Conservation (phyloP, 1,140 invertebrate species). For the Drosophila watanabei region DNA sequence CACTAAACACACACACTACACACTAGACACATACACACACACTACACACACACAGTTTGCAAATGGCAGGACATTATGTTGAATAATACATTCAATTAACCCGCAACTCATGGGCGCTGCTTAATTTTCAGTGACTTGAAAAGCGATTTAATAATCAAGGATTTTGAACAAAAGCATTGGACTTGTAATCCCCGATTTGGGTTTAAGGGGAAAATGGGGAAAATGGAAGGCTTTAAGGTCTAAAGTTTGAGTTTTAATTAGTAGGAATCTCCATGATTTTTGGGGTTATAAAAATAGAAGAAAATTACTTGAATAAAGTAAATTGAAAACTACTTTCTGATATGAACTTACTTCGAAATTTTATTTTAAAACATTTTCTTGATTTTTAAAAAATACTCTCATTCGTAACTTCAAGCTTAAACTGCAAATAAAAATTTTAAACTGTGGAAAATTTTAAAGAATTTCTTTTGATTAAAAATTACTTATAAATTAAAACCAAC, state of each 20-base stretch:
- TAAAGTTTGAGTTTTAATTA: too few species aligned
- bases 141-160: constrained; percentile 1
- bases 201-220: too few species aligned
- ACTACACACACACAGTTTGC: background rate
- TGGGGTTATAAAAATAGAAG: background rate
- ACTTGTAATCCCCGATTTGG: background rate
- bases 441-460: background rate
- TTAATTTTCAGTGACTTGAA: background rate
- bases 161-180: background rate
- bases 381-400: too few species aligned
- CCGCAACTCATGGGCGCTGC: background rate
- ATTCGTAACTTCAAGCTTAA: background rate
- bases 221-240: too few species aligned
- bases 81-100: constrained; percentile 19
- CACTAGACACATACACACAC: background rate
- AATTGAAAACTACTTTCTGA: too few species aligned
- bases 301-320: too few species aligned
- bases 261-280: background rate
- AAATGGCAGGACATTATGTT: constrained; percentile 21
- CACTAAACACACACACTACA: background rate
- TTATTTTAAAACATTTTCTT: too few species aligned
- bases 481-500: too few species aligned
- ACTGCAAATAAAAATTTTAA: background rate
- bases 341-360: too few species aligned
- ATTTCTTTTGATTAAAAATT: too few species aligned